phyloP scores from a whole-genome alignment of 2,888 invertebrate genomes.

The Neoscelio sp. region DNA sequence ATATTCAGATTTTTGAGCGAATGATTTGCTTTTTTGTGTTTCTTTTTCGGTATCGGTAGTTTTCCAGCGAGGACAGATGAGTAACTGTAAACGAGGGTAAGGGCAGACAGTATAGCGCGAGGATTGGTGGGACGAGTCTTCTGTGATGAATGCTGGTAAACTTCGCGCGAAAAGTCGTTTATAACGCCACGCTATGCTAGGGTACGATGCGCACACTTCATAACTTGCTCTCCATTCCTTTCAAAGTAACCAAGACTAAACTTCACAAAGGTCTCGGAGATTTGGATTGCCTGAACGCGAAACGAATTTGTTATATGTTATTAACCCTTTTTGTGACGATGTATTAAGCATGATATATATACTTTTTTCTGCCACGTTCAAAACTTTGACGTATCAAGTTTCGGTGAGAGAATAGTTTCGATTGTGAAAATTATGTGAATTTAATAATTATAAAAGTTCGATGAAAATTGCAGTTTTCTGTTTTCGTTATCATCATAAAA shows the following conservation, averaged over 20 bases:
- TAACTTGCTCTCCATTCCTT: slow-evolving; percentile 77
- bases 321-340: slow-evolving; percentile 35
- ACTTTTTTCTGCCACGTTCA: not conserved
- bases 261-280: slow-evolving; percentile 61
- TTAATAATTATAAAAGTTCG: too few species aligned
- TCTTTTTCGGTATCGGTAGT: slow-evolving; percentile 33
- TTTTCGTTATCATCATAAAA: slow-evolving; percentile 26
- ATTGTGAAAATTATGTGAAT: too few species aligned
- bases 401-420: too few species aligned
- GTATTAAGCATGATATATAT: slow-evolving; percentile 14
- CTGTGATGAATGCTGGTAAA: slow-evolving; percentile 81
- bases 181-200: slow-evolving; percentile 79
- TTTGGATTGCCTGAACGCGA: slow-evolving; percentile 61
- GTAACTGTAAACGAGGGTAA: slow-evolving; percentile 25
- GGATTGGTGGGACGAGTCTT: slow-evolving; percentile 72
- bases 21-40: slow-evolving; percentile 4
- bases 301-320: slow-evolving; percentile 60
- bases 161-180: slow-evolving; percentile 81
- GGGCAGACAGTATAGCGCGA: slow-evolving; percentile 26
- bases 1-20: not conserved
- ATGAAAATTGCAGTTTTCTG: too few species aligned
- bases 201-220: slow-evolving; percentile 79
- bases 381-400: not conserved
- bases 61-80: slow-evolving; percentile 39
- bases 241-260: slow-evolving; percentile 64